Base-by-base conservation (phyloP, 2,113 vertebrate species). In the Oreocharis arfaki region DNA sequence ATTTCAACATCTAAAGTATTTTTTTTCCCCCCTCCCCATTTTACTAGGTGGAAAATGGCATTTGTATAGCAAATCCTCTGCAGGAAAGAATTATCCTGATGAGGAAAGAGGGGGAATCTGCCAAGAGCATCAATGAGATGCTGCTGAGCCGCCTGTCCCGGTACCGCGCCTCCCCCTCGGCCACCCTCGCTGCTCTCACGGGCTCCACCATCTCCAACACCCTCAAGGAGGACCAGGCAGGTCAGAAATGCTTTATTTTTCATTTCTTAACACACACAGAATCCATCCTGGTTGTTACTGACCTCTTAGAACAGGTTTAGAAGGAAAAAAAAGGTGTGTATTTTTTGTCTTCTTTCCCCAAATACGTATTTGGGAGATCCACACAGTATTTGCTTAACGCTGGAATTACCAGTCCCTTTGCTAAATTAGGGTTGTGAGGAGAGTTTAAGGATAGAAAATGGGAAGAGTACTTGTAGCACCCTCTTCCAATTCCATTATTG, bases 81-180 rank as follows among this genome's bases (percentile, higher is more conserved):
- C 99, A 99, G 97, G 99, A 99, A 76, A 98, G 99, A 47, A 99
- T 99, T 61, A 99, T 99, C 96, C 98, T 99, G 61, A 99, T 98
- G 96, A 98, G 99, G 84, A 99, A 99, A 96, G 99, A 99, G 96
- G 99, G 99, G 8, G 99, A 99, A 93, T 99, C 99, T 83, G 99
- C 99, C 42, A 99, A 99, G 97, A 99, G 99, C 98, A 99, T 99
- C 94, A 99, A 99, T 20, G 99, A 99, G 97, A 99, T 99, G 98
- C 99, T 99, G 89, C 98, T 99, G 97, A 99, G 99, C 91, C 98
- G 99, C 95, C 98, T 99, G 87, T 99, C 99, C 8, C 98, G 99
- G 87, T 99, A 99, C 84, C 98, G 99, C 81, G 99, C 99, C 32
- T 99, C 99, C 50, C 99, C 99, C 1, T 99, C 99, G 4, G 99